Percentiles rank a stretch among this genome's conserved stretches.
Conservation (phyloP, 92 coral and sea anemone species). For the Pocillopora meandrina region DNA sequence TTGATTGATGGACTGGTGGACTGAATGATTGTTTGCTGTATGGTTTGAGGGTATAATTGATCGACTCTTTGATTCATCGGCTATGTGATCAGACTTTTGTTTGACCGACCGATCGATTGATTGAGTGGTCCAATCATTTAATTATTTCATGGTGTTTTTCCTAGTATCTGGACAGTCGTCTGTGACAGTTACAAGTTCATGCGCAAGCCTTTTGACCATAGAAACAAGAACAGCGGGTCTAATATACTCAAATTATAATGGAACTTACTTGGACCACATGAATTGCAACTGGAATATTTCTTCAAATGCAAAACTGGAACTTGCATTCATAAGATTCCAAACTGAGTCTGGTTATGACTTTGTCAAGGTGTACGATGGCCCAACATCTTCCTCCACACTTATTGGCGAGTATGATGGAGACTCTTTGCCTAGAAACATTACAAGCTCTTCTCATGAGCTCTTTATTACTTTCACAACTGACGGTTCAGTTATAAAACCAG, state of each 20-base stretch:
- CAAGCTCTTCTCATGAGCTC: background rate
- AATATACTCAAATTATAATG: background rate
- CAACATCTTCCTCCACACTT: slow-evolving; percentile 14
- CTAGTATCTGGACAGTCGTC: background rate
- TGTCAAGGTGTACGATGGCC: slow-evolving; percentile 53
- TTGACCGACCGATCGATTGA: background rate
- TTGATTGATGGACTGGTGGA: background rate
- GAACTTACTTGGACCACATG: background rate
- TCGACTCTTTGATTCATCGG: slow-evolving; percentile 19
- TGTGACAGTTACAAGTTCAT: background rate
- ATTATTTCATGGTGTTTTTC: background rate
- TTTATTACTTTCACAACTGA: background rate
- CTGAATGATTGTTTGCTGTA: slow-evolving; percentile 17
- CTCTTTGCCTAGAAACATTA: background rate
- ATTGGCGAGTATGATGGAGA: slow-evolving; percentile 43
- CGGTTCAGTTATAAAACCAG: background rate
- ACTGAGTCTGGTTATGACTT: slow-evolving; percentile 31
- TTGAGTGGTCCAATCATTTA: background rate
- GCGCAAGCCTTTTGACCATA: background rate
- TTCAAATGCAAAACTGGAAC: slow-evolving; percentile 32
- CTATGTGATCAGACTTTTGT: background rate
- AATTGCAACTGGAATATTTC: slow-evolving; percentile 32
- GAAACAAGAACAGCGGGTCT: background rate
- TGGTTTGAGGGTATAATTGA: slow-evolving; percentile 3
- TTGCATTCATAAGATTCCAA: slow-evolving; percentile 1